Base-by-base conservation (phyloP, 2,888 invertebrate genomes). In the Perithous albicinctus region DNA sequence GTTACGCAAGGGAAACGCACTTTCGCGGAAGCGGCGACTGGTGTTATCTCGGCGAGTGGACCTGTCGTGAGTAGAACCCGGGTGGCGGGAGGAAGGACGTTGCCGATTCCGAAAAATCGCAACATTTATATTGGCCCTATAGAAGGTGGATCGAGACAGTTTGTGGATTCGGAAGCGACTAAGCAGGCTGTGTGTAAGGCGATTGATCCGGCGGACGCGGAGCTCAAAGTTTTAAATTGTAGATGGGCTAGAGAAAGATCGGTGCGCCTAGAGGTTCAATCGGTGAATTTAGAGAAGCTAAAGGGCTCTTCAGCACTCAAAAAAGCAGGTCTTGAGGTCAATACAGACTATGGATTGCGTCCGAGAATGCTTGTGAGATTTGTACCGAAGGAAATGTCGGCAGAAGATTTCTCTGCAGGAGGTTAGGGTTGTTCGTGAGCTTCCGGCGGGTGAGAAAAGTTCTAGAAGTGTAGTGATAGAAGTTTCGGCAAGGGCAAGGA, bases 101-200 rank as follows among this genome's bases (percentile, higher is more conserved):
- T 46, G n/a, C 46, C 46, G 46, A 46, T 46, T 46, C 46, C 46
- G 46, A n/a, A n/a, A n/a, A n/a, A n/a, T n/a, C n/a, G n/a, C n/a
- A n/a, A n/a, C n/a, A n/a, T n/a, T n/a, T n/a, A 46, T 15, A 46
- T 15, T 15, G 38, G 38, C 38, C 38, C 38, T 41, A 41, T 41
- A 10, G 38, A 7, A 6, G 38, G 38, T 1, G 38, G 12, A 1
- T 41, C 38, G 10, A 41, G 46, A 15, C 5, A 15, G 46, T 15
- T n/a, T n/a, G n/a, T n/a, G n/a, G n/a, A n/a, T n/a, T n/a, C n/a
- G n/a, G n/a, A n/a, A n/a, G n/a, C n/a, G n/a, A 18, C 46, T 46
- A 46, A 15, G n/a, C 46, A 46, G 46, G 18, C 15, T n/a, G 46
- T 18, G n/a, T 3, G n/a, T 18, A 18, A 46, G 2, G 15, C 46